A percentile compares a stretch with the other conserved stretches of the same genome.
phyloP scores from a whole-genome alignment of 2,888 invertebrate genomes.

The Brenthis hecate region DNA sequence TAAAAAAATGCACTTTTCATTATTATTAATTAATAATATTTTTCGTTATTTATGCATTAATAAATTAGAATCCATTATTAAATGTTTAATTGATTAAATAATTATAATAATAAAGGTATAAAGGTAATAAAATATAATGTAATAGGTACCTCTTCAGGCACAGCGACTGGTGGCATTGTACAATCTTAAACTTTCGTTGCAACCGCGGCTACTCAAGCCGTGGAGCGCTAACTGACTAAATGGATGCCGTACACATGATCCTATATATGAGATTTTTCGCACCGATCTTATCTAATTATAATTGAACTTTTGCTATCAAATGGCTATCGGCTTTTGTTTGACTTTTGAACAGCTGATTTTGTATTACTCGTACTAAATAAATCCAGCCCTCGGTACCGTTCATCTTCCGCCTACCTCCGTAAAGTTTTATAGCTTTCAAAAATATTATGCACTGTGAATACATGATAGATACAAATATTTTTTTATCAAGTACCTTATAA shows the following conservation, averaged over 20 bases:
- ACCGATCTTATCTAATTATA: slow-evolving; percentile 64
- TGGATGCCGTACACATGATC: slow-evolving; percentile 52
- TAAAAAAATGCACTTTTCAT: too few species aligned
- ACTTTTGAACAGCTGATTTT: slow-evolving; percentile 16
- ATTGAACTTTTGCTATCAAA: neutral
- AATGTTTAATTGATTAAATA: too few species aligned
- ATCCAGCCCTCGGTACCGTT: neutral
- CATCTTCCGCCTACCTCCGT: neutral
- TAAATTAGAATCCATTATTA: too few species aligned
- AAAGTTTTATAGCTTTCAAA: too few species aligned
- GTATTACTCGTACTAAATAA: neutral
- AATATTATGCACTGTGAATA: too few species aligned
- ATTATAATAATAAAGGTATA: too few species aligned
- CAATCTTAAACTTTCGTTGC: slow-evolving; percentile 6
- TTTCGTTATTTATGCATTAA: too few species aligned
- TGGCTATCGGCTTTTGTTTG: neutral
- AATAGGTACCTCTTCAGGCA: slow-evolving; percentile 68
- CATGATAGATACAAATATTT: too few species aligned
- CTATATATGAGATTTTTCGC: slow-evolving; percentile 60
- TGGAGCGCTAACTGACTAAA: slow-evolving; percentile 63
- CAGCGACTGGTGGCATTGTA: slow-evolving; percentile 73
- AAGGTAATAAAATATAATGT: neutral
- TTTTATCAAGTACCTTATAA: too few species aligned
- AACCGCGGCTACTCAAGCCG: slow-evolving; percentile 42
- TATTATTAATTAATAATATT: too few species aligned